phyloP scores from a whole-genome alignment of 2,113 vertebrate species.

The Verasper variegatus region DNA sequence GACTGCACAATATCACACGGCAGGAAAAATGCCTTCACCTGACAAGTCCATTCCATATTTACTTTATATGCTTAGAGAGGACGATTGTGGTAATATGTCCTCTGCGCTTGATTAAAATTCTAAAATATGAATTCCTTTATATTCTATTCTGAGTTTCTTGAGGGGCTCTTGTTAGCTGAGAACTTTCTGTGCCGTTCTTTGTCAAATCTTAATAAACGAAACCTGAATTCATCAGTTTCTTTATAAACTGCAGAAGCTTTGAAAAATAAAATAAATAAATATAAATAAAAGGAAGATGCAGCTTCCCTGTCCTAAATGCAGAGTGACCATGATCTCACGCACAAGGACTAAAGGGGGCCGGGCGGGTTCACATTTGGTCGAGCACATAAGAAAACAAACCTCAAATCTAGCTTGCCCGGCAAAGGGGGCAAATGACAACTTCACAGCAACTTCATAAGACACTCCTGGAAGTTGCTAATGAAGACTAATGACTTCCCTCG shows the following conservation, averaged over 20 bases:
- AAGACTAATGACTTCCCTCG: conserved; percentile 83
- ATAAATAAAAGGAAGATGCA: background rate
- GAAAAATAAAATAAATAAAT: background rate
- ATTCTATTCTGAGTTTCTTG: no score
- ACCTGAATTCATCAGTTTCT: no score
- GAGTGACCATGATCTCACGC: background rate
- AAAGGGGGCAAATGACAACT: conserved; percentile 81
- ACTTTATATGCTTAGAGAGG: background rate
- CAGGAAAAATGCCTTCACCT: conserved; percentile 14
- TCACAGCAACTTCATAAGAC: conserved; percentile 85
- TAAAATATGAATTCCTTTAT: no score
- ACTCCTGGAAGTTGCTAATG: conserved; percentile 86
- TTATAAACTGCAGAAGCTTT: background rate
- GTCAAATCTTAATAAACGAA: no score
- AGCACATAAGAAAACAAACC: conserved; percentile 80
- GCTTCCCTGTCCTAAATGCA: background rate
- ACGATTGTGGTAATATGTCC: no score
- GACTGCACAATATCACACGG: conserved; percentile 11
- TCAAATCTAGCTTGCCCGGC: conserved; percentile 71
- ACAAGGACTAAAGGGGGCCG: conserved; percentile 22
- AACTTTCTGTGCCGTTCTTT: no score
- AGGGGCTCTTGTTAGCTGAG: no score
- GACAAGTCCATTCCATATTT: background rate
- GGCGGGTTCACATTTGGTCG: conserved; percentile 77
- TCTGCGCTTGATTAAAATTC: no score